These are phyloP conservation scores for Neolamprologus brichardi DNA, from an alignment of 2,113 vertebrate genomes.

Conservation along the genomic window DNA sequence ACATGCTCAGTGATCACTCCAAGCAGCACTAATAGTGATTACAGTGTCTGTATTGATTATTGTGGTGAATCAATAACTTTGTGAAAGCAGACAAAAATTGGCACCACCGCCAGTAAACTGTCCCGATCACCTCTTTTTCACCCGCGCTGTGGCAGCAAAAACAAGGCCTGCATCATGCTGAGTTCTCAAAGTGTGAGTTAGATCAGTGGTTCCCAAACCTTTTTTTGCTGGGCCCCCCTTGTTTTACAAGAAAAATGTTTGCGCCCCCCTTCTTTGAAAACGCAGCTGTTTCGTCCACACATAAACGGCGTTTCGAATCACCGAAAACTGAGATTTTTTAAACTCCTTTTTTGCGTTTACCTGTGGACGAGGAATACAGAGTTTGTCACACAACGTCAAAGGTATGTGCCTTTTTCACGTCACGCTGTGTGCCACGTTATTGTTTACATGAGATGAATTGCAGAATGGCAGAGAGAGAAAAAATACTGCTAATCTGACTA, in stretches of 20 bases:
- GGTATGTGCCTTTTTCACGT: too few relatives aligned
- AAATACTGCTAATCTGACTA: too few relatives aligned
- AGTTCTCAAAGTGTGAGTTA: not conserved
- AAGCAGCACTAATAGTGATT: not conserved
- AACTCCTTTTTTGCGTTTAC: too few relatives aligned
- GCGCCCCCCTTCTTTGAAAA: too few relatives aligned
- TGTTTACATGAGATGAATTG: too few relatives aligned
- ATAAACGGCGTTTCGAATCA: accelerated
- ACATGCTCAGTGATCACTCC: not conserved
- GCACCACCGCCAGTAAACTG: not conserved
- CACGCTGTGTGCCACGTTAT: too few relatives aligned
- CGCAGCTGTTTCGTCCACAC: too few relatives aligned
- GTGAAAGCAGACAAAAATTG: not conserved
- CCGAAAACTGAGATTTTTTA: too few relatives aligned
- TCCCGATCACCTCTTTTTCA: not conserved
- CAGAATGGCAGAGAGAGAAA: too few relatives aligned
- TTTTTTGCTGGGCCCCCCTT: too few relatives aligned
- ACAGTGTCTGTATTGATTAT: not conserved
- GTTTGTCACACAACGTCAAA: not conserved
- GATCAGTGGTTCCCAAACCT: not conserved
- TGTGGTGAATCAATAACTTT: not conserved
- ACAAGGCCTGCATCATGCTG: not conserved
- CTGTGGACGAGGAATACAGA: too few relatives aligned
- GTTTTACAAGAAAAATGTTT: too few relatives aligned
- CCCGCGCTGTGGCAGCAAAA: not conserved